A percentile compares a stretch with the other conserved stretches of the same genome.
phyloP scores from a whole-genome alignment of 2,797 vertebrate species.

The Molossus molossus region DNA sequence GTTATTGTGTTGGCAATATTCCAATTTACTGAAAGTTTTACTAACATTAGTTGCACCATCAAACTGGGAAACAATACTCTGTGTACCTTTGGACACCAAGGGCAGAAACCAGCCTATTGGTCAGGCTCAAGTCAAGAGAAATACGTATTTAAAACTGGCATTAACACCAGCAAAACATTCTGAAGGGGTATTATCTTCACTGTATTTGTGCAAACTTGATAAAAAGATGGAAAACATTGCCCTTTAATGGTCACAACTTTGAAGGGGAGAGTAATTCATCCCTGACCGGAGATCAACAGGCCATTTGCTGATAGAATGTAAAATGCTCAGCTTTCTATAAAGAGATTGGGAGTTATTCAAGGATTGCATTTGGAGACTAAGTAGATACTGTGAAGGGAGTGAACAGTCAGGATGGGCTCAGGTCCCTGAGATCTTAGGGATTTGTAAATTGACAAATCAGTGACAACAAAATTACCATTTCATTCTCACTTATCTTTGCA shows the following conservation, averaged over 20 bases:
- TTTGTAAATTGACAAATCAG: conserved; percentile 35
- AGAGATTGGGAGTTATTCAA: background rate
- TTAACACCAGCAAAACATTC: conserved; percentile 44
- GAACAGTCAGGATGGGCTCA: conserved; percentile 27
- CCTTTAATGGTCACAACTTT: background rate
- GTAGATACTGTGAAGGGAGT: conserved; percentile 29
- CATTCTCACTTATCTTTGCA: conserved; percentile 40
- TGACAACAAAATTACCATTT: conserved; percentile 44
- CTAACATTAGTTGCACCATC: background rate
- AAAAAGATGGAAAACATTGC: background rate
- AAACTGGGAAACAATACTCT: conserved; percentile 2
- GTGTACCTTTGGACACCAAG: background rate
- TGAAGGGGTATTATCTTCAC: background rate
- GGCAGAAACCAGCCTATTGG: background rate
- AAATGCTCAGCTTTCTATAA: conserved; percentile 22
- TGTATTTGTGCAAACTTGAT: background rate
- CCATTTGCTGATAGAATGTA: conserved; percentile 15
- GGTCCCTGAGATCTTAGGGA: background rate
- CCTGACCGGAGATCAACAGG: background rate
- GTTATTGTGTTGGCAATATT: background rate
- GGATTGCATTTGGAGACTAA: conserved; percentile 30
- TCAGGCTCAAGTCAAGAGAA: conserved; percentile 25
- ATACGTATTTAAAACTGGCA: conserved; percentile 58
- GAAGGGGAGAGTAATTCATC: background rate
- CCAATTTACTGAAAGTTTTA: conserved; percentile 48